Evolutionary conservation across 1,140 invertebrate species (phyloP).

Genomic region (Rhyzopertha dominica): DNA sequence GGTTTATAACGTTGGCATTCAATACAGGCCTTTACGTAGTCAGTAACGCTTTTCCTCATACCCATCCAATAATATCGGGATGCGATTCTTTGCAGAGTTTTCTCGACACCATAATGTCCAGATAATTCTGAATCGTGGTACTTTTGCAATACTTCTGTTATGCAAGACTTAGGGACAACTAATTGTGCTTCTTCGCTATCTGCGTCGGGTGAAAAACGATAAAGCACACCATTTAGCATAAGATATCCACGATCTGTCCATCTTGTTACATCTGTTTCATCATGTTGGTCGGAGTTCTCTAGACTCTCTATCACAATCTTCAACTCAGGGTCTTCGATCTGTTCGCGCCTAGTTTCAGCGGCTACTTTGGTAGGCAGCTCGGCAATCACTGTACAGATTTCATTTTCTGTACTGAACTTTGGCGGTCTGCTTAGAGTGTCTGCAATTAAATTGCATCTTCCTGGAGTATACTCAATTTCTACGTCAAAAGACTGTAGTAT

Average conservation of each 20-base stretch:
- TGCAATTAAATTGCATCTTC: slow-evolving; percentile 34
- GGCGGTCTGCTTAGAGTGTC: slow-evolving; percentile 31
- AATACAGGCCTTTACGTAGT: slow-evolving; percentile 19
- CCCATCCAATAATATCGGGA: slow-evolving; percentile 27
- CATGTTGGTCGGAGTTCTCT: no score
- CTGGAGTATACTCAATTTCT: slow-evolving; percentile 27
- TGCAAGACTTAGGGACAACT: no score
- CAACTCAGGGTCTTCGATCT: slow-evolving; percentile 29
- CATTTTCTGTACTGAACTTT: slow-evolving; percentile 15
- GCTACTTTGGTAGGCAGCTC: slow-evolving; percentile 25
- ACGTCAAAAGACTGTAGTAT: slow-evolving; percentile 33
- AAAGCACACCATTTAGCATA: no score
- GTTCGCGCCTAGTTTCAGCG: slow-evolving; percentile 25
- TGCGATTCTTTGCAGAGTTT: no score
- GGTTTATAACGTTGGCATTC: slow-evolving; percentile 15
- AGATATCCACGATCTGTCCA: no score
- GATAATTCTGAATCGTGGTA: no score
- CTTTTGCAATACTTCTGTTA: no score
- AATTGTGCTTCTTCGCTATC: no score
- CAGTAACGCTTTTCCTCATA: slow-evolving; percentile 18
- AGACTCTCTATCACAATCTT: slow-evolving; percentile 28
- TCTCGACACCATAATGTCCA: no score
- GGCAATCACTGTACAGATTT: slow-evolving; percentile 20
- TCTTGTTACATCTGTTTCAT: no score
- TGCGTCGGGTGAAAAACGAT: no score